A percentile compares a stretch with the other conserved stretches of the same genome.
Evolutionary conservation across 1,140 invertebrate species (phyloP).

Genomic region (Acromyrmex heyeri): DNA sequence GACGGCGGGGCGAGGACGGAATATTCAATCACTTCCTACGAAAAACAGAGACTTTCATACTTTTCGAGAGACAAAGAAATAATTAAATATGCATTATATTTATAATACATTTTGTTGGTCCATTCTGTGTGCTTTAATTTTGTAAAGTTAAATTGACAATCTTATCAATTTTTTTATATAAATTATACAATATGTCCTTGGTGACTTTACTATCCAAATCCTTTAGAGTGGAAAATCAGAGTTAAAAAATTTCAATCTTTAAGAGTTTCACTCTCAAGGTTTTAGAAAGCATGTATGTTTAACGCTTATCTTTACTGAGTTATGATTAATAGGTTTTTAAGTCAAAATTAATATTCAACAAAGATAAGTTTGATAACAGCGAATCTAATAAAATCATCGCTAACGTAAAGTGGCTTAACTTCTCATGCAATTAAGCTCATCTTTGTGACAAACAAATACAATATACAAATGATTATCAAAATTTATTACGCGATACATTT

Average conservation of each 20-base stretch:
- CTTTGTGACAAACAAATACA: not conserved
- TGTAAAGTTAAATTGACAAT: not conserved
- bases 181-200: not conserved
- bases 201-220: not conserved
- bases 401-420: conserved; percentile 15
- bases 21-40: conserved; percentile 41
- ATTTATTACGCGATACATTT: not conserved
- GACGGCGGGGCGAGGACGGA: conserved; percentile 8
- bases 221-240: too few relatives aligned
- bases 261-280: too few relatives aligned
- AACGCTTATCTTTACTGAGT: conserved; percentile 24
- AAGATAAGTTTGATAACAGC: not conserved
- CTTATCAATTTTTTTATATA: not conserved
- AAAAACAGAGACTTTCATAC: not conserved
- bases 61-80: conserved; percentile 9
- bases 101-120: not conserved
- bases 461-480: not conserved
- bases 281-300: not conserved
- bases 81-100: not conserved
- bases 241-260: too few relatives aligned
- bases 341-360: too few relatives aligned
- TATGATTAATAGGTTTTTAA: not conserved
- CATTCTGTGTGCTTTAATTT: not conserved
- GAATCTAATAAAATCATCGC: conserved; percentile 20
- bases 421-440: not conserved